Conservation (phyloP, 2,888 invertebrate species). For the Drosophila nigricruria region DNA sequence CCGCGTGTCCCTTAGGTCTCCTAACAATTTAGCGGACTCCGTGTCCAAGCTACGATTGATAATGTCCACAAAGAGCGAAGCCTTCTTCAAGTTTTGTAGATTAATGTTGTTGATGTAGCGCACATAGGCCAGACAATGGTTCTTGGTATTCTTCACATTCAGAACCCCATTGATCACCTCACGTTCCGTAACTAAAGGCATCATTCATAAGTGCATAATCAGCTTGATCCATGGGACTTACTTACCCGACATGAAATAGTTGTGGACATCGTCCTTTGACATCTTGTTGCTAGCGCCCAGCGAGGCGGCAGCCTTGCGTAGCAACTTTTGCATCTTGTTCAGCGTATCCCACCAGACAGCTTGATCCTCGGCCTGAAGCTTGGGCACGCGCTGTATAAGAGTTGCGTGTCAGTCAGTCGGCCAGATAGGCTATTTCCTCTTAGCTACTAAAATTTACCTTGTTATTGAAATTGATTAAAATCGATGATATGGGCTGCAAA, state of each 20-base stretch:
- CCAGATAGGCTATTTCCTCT: not conserved
- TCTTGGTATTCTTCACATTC: slow-evolving; percentile 96
- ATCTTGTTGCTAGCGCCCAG: slow-evolving; percentile 93
- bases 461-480: slow-evolving; percentile 98
- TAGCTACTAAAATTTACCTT: slow-evolving; percentile 88
- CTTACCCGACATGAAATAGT: slow-evolving; percentile 99
- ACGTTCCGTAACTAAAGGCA: slow-evolving; percentile 94
- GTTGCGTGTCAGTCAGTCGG: not conserved
- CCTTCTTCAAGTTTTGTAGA: slow-evolving; percentile 96
- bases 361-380: slow-evolving; percentile 98
- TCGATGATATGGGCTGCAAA: slow-evolving; percentile 98
- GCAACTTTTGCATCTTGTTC: slow-evolving; percentile 96
- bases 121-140: slow-evolving; percentile 97
- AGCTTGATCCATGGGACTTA: not conserved
- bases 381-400: slow-evolving; percentile 91
- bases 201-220: not conserved
- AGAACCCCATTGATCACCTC: slow-evolving; percentile 98
- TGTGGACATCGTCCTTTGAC: slow-evolving; percentile 97
- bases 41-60: slow-evolving; percentile 95
- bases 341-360: slow-evolving; percentile 99
- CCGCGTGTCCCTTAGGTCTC: slow-evolving; percentile 95
- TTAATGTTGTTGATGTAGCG: slow-evolving; percentile 99
- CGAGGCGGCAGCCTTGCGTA: slow-evolving; percentile 96
- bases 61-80: slow-evolving; percentile 97
- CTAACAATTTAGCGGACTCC: slow-evolving; percentile 95